Conservation (phyloP, 2,797 vertebrate genomes). For the Pipistrellus nathusii region DNA sequence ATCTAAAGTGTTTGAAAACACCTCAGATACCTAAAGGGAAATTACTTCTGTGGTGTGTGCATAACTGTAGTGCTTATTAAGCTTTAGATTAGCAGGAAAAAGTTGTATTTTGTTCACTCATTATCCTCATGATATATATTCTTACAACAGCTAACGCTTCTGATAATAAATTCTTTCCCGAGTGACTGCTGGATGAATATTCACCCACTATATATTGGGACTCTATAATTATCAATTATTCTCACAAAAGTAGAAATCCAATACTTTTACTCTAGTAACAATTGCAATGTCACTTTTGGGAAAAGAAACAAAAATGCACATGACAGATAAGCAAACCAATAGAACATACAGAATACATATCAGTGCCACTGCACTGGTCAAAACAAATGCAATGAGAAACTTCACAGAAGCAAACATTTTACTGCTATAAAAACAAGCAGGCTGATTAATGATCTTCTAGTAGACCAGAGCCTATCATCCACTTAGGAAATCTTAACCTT, state of each 20-base stretch:
- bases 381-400: neutral
- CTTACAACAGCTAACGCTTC: neutral
- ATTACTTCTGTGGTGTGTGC: neutral
- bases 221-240: neutral
- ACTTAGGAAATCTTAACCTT: neutral
- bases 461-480: neutral
- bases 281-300: neutral
- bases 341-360: neutral
- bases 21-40: neutral
- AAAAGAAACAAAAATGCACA: neutral
- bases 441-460: neutral
- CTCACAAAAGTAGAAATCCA: slow-evolving; percentile 29
- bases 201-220: neutral
- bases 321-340: neutral
- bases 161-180: neutral
- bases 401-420: neutral
- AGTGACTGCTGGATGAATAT: neutral
- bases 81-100: neutral
- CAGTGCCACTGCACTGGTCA: neutral
- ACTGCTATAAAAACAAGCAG: neutral
- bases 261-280: neutral
- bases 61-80: neutral
- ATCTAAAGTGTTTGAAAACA: slow-evolving; percentile 33
- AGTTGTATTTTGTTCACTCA: neutral
- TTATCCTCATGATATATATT: neutral